Conservation (phyloP, 1,140 invertebrate genomes). For the Bombus pascuorum region DNA sequence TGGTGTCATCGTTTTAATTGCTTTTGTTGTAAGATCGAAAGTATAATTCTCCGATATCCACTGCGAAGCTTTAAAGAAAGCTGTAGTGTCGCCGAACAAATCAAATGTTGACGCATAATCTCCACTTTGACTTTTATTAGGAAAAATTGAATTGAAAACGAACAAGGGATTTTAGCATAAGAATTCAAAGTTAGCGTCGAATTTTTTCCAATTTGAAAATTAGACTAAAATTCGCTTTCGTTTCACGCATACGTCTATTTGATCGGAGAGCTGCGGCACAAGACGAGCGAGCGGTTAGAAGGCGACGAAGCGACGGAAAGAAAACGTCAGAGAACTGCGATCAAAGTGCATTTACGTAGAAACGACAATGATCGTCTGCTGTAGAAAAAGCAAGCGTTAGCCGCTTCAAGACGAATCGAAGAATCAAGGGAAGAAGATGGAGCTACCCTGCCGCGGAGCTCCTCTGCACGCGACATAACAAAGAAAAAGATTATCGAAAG, state of each 20-base stretch:
- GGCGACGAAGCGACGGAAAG: background rate
- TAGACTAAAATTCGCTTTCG: background rate
- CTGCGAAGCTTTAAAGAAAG: background rate
- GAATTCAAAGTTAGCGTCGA: too few relatives aligned
- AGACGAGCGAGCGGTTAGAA: background rate
- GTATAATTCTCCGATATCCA: background rate
- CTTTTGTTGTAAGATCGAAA: too few relatives aligned
- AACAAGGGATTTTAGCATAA: too few relatives aligned
- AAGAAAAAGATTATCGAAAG: background rate
- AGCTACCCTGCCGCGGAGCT: background rate
- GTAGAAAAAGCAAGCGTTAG: slow-evolving; percentile 26
- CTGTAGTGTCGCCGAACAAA: too few relatives aligned
- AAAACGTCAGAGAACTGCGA: slow-evolving; percentile 5
- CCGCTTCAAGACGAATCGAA: background rate
- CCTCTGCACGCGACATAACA: background rate
- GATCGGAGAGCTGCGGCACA: background rate
- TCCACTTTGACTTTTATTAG: too few relatives aligned
- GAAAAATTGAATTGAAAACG: too few relatives aligned
- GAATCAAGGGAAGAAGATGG: background rate
- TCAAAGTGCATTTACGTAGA: background rate
- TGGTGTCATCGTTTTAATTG: too few relatives aligned
- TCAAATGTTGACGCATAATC: too few relatives aligned
- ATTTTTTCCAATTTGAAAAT: background rate
- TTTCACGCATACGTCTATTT: background rate
- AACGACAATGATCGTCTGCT: background rate